Conservation (phyloP, 2,113 vertebrate genomes). For the Nycticorax nycticorax region DNA sequence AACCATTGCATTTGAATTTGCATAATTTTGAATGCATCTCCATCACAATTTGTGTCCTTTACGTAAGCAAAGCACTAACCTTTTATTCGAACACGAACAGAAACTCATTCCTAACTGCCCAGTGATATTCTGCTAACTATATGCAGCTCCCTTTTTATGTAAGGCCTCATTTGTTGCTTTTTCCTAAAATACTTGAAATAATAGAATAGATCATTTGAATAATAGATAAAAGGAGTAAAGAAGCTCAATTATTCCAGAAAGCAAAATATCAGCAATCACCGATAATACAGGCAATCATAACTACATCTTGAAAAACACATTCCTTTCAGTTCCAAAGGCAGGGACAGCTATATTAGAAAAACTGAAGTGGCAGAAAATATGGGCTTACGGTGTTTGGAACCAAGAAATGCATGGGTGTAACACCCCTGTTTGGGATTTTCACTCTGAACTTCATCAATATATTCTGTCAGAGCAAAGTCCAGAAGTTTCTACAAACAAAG, state of each 20-base stretch:
- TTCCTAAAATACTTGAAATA: not conserved
- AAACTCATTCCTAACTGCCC: not conserved
- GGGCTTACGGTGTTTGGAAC: not conserved
- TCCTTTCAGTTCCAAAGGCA: not conserved
- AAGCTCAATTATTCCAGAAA: not conserved
- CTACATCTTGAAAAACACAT: not conserved
- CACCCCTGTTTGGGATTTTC: not conserved
- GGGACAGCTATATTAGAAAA: not conserved
- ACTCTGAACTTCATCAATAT: not conserved
- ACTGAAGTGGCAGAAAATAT: not conserved
- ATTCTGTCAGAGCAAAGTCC: not conserved
- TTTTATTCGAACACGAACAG: not conserved
- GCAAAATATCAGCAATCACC: not conserved
- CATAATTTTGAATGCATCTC: not conserved
- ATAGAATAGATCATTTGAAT: not conserved
- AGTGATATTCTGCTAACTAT: not conserved
- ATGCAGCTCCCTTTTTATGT: not conserved
- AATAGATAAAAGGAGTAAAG: not conserved
- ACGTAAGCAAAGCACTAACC: not conserved
- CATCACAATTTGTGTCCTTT: not conserved
- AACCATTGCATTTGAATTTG: not conserved
- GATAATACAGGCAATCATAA: not conserved
- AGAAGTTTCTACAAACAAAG: not conserved
- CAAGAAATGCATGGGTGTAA: not conserved
- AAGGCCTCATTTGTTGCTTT: not conserved